Evolutionary conservation across 2,888 invertebrate species (phyloP), one percentile per base, ranked within the genome.

Genomic region (Anodontia alba): DNA sequence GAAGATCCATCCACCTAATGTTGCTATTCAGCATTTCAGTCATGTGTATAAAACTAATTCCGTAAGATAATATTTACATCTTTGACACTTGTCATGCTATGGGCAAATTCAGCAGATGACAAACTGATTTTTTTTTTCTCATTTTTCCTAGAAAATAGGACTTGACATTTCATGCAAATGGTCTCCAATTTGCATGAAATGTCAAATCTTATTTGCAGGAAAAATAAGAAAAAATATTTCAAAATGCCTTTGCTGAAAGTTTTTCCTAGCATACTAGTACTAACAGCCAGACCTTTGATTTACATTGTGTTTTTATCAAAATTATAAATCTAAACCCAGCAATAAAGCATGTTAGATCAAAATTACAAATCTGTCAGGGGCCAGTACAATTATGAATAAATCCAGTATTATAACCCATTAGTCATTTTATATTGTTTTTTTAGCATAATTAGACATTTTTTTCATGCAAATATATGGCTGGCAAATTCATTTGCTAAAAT

Each of bases 301-400:
- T 62, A 62, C 62, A 33, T 62, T 62, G 62, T 62, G 62, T 33
- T 62, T 20, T 62, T 62, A 62, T 62, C 62, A 15, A 31, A 33
- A 31, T 62, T 33, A 62, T 29, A 33, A 33, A 62, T 62, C 62
- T 62, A 33, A 62, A 33, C 31, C 33, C 20, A 33, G 62, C 62
- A 17, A 62, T 62, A 62, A 62, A 62, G 12, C 33, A 17, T 62
- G 62, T 62, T 62, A 62, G 23, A 62, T 62, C 62, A 62, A 33
- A 62, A 62, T 33, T 62, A 62, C 29, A 62, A 62, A 62, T 62
- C 62, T 31, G 62, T 29, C 29, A 33, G 26, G 33, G 5, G 33
- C 62, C 33, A 31, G 17, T 33, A 33, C 29, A 62, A 62, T 62
- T 62, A 62, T 62, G 62, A 62, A 62, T 62, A 62, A 62, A 62